Evolutionary conservation across 2,797 vertebrate species (phyloP).

Genomic region (Microctenopoma stevenorrisi): DNA sequence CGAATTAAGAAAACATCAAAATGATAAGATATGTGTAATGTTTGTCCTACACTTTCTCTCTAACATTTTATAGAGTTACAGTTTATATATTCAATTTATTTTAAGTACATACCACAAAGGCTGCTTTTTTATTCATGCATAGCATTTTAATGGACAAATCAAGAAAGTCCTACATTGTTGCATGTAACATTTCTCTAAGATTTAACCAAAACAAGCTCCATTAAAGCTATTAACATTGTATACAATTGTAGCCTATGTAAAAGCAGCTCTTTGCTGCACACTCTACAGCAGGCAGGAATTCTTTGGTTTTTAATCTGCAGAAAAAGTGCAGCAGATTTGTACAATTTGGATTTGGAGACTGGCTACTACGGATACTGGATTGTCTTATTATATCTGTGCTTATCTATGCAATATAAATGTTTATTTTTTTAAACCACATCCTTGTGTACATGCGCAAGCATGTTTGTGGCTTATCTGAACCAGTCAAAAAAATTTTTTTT

Average conservation of each 20-base stretch:
- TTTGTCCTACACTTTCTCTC: slow-evolving; percentile 32
- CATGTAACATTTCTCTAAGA: slow-evolving; percentile 43
- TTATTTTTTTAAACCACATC: slow-evolving; percentile 63
- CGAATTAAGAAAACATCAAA: slow-evolving; percentile 31
- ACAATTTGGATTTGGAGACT: slow-evolving; percentile 28
- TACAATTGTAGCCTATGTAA: slow-evolving; percentile 28
- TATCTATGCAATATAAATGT: slow-evolving; percentile 75
- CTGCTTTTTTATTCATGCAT: slow-evolving; percentile 33
- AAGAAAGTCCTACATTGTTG: slow-evolving; percentile 22
- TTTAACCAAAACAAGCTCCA: slow-evolving; percentile 58
- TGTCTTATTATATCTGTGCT: slow-evolving; percentile 70
- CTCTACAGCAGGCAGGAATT: slow-evolving; percentile 26
- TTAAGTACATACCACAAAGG: slow-evolving; percentile 36
- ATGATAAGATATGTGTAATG: slow-evolving; percentile 20
- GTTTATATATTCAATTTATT: slow-evolving; percentile 26
- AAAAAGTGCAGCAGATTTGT: slow-evolving; percentile 25
- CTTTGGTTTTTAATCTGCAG: slow-evolving; percentile 16
- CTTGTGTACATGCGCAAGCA: slow-evolving; percentile 39
- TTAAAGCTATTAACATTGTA: slow-evolving; percentile 39
- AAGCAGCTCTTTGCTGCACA: slow-evolving; percentile 25
- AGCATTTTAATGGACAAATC: slow-evolving; percentile 35
- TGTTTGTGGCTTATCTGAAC: slow-evolving; percentile 39
- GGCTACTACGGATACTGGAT: slow-evolving; percentile 24
- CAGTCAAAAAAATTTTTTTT: slow-evolving; percentile 22
- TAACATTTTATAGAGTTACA: slow-evolving; percentile 20